Conservation (phyloP, 2,888 invertebrate genomes). For the Nemapogon koenigi region DNA sequence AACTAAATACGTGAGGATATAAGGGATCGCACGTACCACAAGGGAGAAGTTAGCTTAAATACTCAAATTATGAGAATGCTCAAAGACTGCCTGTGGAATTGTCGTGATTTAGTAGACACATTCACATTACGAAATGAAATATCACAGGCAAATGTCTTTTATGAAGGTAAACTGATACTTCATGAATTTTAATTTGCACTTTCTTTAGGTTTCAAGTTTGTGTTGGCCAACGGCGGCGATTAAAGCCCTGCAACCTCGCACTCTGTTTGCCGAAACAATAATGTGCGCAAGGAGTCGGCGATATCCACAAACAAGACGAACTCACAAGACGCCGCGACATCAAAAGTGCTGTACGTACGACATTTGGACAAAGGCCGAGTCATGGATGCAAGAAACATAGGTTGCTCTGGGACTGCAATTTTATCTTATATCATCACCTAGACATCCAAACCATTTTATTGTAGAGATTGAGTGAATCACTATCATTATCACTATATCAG, state of each 20-base stretch:
- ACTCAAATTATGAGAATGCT: too few species aligned
- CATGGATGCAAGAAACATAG: neutral
- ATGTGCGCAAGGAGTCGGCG: constrained; percentile 22
- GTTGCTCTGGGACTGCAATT: neutral
- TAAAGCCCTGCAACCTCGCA: constrained; percentile 21
- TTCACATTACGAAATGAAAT: constrained; percentile 5
- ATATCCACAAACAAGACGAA: constrained; percentile 28
- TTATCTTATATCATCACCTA: too few species aligned
- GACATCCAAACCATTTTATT: too few species aligned
- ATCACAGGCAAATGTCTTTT: constrained; percentile 12
- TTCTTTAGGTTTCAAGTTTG: constrained; percentile 12
- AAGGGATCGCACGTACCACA: constrained; percentile 4
- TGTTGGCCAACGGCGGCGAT: constrained; percentile 24
- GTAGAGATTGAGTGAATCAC: too few species aligned
- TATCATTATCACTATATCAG: too few species aligned
- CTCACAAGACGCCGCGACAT: constrained; percentile 19
- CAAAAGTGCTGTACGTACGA: constrained; percentile 15
- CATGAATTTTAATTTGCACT: constrained; percentile 17
- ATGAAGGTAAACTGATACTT: constrained; percentile 11
- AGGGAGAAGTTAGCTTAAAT: too few species aligned
- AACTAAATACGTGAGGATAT: constrained; percentile 3
- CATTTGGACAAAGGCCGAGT: neutral
- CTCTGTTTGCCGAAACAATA: constrained; percentile 32
- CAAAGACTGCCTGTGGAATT: too few species aligned
- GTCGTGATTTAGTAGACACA: too few species aligned